phyloP scores from a whole-genome alignment of 2,797 vertebrate species.

The Rhinogobio ventralis region DNA sequence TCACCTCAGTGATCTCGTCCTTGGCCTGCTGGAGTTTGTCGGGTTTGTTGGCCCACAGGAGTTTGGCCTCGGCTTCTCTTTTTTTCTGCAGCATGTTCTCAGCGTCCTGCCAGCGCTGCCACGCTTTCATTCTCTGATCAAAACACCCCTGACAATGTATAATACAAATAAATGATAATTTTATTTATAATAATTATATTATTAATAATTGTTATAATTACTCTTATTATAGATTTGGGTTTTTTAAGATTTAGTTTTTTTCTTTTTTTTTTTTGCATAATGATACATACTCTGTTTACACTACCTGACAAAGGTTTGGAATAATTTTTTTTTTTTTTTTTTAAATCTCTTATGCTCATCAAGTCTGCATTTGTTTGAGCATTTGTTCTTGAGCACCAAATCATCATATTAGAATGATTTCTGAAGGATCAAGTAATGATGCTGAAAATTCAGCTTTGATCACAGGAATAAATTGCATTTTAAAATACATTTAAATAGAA shows the following conservation, averaged over 20 bases:
- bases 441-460: background rate
- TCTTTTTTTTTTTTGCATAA: no score
- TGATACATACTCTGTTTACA: background rate
- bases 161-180: background rate
- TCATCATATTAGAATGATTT: background rate
- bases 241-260: background rate
- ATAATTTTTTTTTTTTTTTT: no score
- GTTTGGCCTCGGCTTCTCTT: slow-evolving; percentile 91
- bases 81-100: slow-evolving; percentile 94
- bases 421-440: background rate
- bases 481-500: background rate
- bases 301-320: no score
- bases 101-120: slow-evolving; percentile 98
- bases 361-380: no score
- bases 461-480: background rate
- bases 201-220: background rate
- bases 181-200: no score
- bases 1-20: slow-evolving; percentile 93
- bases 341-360: no score
- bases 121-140: slow-evolving; percentile 95
- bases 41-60: slow-evolving; percentile 98
- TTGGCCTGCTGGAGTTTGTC: slow-evolving; percentile 98
- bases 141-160: slow-evolving; percentile 85
- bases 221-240: background rate
- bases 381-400: background rate